Evolutionary conservation across 2,113 vertebrate species (phyloP), one percentile per base, ranked within the genome.

Genomic region (Desmodus rotundus): DNA sequence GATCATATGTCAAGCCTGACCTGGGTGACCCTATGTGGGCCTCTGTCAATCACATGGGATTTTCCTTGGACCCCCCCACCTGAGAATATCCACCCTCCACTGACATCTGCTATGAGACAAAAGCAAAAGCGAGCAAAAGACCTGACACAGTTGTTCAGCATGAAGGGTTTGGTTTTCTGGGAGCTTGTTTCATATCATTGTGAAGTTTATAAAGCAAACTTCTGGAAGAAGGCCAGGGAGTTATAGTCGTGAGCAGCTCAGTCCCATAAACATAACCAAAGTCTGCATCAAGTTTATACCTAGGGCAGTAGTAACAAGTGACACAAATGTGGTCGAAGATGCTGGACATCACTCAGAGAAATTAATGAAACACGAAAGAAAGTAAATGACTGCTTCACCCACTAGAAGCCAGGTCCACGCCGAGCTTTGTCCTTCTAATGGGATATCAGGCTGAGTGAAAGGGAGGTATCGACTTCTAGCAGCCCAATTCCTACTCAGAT

Each of bases 201-300:
- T 68, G 52, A 83, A 93, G 36, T 95, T 84, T 76, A 91, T 97
- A 93, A 94, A 97, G 94, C 80, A 94, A 94, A 94, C 54, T 91
- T 95, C 78, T 97, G 96, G 93, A 96, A 92, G 56, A 89, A 89
- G 41, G 92, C 88, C 91, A 95, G 78, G 38, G 45, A 67, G 67
- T 82, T 87, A 36, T n/a, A 47, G 78, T 61, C 83, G 61, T 89
- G 33, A 94, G 76, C 5, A 2, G 38, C 80, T 93, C 20, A 36
- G 73, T 50, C 73, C 78, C 76, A 93, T 97, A 97, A 98, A 95
- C 58, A 52, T 86, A 95, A 96, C 90, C 82, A 96, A 96, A 97
- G 86, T 91, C 73, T 68, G 33, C 77, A 97, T 96, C 45, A 87
- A 96, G 82, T 94, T 96, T 92, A 61, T 94, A 81, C 86, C 70